phyloP scores from a whole-genome alignment of 2,113 vertebrate genomes.

The Mobula hypostoma region DNA sequence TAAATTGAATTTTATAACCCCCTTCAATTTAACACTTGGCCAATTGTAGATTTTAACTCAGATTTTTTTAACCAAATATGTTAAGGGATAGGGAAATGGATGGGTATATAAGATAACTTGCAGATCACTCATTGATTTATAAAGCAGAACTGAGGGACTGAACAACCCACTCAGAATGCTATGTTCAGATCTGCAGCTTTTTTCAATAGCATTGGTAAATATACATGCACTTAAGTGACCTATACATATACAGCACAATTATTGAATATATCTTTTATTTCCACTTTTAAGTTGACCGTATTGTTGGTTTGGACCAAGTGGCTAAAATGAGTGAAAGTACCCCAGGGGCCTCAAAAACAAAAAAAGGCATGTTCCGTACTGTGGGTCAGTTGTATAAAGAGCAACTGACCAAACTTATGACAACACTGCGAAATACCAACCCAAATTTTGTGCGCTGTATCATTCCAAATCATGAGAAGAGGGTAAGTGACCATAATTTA shows the following conservation, averaged over 20 bases:
- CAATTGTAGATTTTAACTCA: background rate
- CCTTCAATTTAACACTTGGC: background rate
- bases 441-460: slow-evolving; percentile 97
- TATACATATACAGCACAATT: background rate
- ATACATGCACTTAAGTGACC: background rate
- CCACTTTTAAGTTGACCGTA: slow-evolving; percentile 71
- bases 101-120: too few relatives aligned
- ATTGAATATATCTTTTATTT: background rate
- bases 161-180: too few relatives aligned
- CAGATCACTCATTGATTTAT: background rate
- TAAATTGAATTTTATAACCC: background rate
- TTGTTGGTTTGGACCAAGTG: slow-evolving; percentile 90
- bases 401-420: slow-evolving; percentile 90
- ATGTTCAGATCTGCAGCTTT: background rate
- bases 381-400: slow-evolving; percentile 96
- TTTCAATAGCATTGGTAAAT: background rate
- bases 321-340: slow-evolving; percentile 90
- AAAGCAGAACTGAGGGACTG: background rate
- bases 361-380: slow-evolving; percentile 97
- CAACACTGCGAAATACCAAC: slow-evolving; percentile 86
- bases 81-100: too few relatives aligned
- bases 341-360: slow-evolving; percentile 80
- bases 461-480: slow-evolving; percentile 94
- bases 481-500: slow-evolving; percentile 55
- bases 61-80: background rate